Evolutionary conservation across 2,797 vertebrate genomes (phyloP).

Genomic region (Acrossocheilus wenchowensis): DNA sequence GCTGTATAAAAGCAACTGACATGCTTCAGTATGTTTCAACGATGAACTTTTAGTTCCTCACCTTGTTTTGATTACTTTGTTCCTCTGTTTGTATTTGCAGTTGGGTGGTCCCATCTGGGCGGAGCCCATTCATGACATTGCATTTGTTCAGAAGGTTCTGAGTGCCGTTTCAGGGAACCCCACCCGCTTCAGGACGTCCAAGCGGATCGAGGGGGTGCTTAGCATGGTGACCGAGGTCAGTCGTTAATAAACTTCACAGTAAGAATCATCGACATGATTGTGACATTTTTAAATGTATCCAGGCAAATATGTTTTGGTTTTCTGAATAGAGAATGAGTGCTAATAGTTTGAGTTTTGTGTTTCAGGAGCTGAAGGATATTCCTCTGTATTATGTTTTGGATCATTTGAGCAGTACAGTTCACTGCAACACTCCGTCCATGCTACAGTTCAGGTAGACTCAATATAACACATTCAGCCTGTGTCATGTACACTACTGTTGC

Average conservation of each 20-base stretch:
- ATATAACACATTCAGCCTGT: background rate
- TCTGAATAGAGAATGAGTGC: background rate
- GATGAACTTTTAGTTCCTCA: background rate
- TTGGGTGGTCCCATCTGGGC: conserved; percentile 90
- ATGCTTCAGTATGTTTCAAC: background rate
- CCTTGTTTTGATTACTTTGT: conserved; percentile 21
- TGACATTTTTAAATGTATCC: background rate
- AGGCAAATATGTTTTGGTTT: background rate
- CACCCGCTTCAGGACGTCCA: conserved; percentile 82
- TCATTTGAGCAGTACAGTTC: conserved; percentile 87
- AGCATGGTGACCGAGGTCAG: conserved; percentile 88
- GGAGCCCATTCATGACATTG: conserved; percentile 83
- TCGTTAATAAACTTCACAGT: background rate
- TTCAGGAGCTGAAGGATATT: conserved; percentile 85
- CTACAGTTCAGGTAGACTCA: conserved; percentile 78
- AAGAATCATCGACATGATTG: background rate
- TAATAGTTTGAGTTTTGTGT: background rate
- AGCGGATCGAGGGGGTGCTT: conserved; percentile 87
- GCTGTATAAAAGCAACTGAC: background rate
- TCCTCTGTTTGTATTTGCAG: conserved; percentile 64
- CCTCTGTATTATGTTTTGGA: conserved; percentile 92
- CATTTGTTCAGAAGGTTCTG: conserved; percentile 84
- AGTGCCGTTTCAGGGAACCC: conserved; percentile 80
- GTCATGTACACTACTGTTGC: background rate
- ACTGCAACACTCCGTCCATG: conserved; percentile 84